Base-by-base conservation (phyloP, 2,797 vertebrate species). In the Chelidonichthys spinosus region DNA sequence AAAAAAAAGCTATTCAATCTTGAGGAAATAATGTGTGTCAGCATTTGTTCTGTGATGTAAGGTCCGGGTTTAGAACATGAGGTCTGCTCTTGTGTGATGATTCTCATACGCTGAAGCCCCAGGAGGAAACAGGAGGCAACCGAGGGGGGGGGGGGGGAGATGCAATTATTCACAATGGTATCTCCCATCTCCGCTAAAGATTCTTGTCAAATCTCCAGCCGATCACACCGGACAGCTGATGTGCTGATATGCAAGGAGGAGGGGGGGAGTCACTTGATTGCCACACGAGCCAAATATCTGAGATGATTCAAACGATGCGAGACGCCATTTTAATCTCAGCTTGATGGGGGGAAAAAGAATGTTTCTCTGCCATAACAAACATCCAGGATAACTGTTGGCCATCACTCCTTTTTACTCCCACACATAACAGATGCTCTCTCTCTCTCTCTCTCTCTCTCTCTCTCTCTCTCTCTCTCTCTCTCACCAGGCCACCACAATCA, bases 21-120 rank as follows among this genome's bases (percentile, higher is more conserved):
- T 63, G 64, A 81, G 76, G 79, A 83, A 83, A 88, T 81, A 82
- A 87, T 76, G 55, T 83, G 84, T 87, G 86, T 92, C 87, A 86
- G 88, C 87, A 9, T 85, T 89, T 85, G 78, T 74, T 88, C 80
- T 44, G 58, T 63, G 63, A 81, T 75, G 81, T 70, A 63, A 55
- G 25, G 25, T 25, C 25, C n/a, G 18, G 52, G 46, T 18, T 52
- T 63, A 50, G 67, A 54, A 77, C 61, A 70, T 86, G 76, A 72
- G n/a, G 60, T 64, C 77, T 73, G 70, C 80, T 79, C 54, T 54
- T 62, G 84, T 79, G 72, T 72, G 79, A 82, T 76, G 50, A 73
- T 58, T 25, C 55, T 78, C 53, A 60, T 59, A 62, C 40, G 76
- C 62, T 6, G 55, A 37, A 62, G 72, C 64, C 59, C 36, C 56